Evolutionary conservation across 1,140 invertebrate species (phyloP).

Genomic region (Lerema accius): DNA sequence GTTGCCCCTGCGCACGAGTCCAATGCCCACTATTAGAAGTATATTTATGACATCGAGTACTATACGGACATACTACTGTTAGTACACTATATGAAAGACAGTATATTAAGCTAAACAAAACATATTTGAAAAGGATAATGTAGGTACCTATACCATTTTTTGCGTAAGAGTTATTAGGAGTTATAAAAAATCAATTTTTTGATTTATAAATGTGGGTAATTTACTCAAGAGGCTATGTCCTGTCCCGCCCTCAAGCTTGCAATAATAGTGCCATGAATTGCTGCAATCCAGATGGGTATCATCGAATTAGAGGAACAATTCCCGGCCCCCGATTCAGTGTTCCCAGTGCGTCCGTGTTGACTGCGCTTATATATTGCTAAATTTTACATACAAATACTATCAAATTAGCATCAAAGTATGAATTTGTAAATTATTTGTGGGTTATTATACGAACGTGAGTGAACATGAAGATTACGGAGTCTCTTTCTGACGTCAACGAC

Average conservation of each 20-base stretch:
- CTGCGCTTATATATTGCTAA: slow-evolving; percentile 39
- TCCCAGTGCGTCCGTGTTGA: slow-evolving; percentile 49
- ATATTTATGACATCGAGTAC: slow-evolving; percentile 1
- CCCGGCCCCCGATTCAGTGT: slow-evolving; percentile 59
- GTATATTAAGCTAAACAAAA: too few relatives aligned
- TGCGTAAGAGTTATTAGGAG: too few relatives aligned
- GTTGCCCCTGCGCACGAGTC: slow-evolving; percentile 29
- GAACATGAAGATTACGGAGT: slow-evolving; percentile 68
- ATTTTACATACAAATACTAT: slow-evolving; percentile 8
- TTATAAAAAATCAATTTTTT: too few relatives aligned
- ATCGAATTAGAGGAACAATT: slow-evolving; percentile 61
- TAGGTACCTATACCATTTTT: too few relatives aligned
- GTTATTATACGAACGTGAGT: slow-evolving; percentile 15
- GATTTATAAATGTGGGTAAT: slow-evolving; percentile 47
- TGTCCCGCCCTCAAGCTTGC: slow-evolving; percentile 67
- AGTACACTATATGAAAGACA: not conserved
- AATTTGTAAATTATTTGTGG: not conserved
- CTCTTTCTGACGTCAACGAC: slow-evolving; percentile 44
- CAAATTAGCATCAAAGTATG: slow-evolving; percentile 4
- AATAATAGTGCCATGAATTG: slow-evolving; percentile 71
- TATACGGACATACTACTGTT: too few relatives aligned
- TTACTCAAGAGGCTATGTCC: slow-evolving; percentile 69
- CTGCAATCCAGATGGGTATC: slow-evolving; percentile 68
- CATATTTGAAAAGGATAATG: too few relatives aligned
- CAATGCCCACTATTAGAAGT: not conserved